A percentile compares a stretch with the other conserved stretches of the same genome.
phyloP scores from a whole-genome alignment of 1,140 invertebrate species.

The Steinernema feltiae region DNA sequence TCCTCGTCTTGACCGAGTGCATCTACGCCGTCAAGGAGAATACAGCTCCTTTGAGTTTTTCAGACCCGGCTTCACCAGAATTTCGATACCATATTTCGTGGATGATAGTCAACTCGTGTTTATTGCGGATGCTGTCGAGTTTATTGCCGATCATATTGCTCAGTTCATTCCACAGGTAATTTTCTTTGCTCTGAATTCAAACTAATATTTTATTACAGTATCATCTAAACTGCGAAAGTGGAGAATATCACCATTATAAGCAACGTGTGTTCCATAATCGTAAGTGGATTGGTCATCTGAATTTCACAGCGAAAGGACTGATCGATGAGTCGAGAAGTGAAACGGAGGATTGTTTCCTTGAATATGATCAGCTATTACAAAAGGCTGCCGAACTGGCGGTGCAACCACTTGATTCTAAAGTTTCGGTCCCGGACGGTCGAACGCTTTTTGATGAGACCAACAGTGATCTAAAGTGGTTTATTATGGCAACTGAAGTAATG shows the following conservation, averaged over 20 bases:
- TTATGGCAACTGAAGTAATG: neutral
- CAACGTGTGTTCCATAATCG: constrained; percentile 73
- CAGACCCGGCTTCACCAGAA: constrained; percentile 76
- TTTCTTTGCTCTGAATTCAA: constrained; percentile 56
- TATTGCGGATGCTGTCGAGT: constrained; percentile 75
- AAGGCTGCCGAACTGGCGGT: neutral
- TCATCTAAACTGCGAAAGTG: constrained; percentile 70
- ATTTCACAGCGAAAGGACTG: constrained; percentile 73
- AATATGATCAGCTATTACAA: neutral
- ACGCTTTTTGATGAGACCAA: neutral
- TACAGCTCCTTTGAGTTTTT: constrained; percentile 70
- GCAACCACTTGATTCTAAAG: constrained; percentile 59
- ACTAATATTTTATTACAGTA: constrained; percentile 21
- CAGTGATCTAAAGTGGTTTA: neutral
- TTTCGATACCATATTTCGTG: constrained; percentile 80
- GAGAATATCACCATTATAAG: constrained; percentile 78
- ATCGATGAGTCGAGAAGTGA: constrained; percentile 29
- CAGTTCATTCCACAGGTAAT: constrained; percentile 79
- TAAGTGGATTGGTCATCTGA: constrained; percentile 74
- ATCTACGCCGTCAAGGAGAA: constrained; percentile 64
- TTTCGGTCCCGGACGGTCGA: neutral
- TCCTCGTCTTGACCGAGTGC: constrained; percentile 63
- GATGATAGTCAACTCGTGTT: constrained; percentile 71
- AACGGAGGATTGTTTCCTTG: neutral
- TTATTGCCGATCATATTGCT: constrained; percentile 81